These are phyloP conservation scores for Acrocephalus scirpaceus DNA, from an alignment of 2,797 vertebrate species.

Conservation along the genomic window DNA sequence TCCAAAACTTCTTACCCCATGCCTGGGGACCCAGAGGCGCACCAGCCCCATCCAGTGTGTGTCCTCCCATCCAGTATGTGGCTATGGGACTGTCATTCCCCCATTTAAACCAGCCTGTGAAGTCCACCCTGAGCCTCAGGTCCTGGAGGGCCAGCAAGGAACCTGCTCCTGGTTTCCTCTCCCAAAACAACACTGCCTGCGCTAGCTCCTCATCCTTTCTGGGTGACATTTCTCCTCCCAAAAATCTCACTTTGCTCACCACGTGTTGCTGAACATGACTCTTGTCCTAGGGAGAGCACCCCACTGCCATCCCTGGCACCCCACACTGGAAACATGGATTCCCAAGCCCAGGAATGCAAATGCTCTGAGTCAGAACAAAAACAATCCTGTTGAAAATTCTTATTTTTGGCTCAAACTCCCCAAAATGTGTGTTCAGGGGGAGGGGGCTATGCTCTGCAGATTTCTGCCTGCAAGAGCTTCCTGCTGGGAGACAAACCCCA, in stretches of 20 bases:
- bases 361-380: background rate
- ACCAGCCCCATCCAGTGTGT: background rate
- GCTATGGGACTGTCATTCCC: background rate
- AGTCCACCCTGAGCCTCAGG: background rate
- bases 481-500: background rate
- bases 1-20: background rate
- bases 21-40: background rate
- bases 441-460: background rate
- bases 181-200: background rate
- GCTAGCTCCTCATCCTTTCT: background rate
- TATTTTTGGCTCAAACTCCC: constrained; percentile 29
- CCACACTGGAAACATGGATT: background rate
- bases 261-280: background rate
- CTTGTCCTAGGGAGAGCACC: background rate
- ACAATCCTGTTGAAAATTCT: background rate
- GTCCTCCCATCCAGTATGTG: background rate
- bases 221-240: background rate
- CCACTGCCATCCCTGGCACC: background rate
- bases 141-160: background rate
- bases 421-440: background rate
- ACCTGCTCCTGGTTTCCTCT: background rate
- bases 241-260: background rate
- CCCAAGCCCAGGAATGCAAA: background rate
- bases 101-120: background rate
- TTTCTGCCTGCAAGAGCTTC: background rate